Base-by-base conservation (phyloP, 2,797 vertebrate genomes). In the Graptemys geographica region DNA sequence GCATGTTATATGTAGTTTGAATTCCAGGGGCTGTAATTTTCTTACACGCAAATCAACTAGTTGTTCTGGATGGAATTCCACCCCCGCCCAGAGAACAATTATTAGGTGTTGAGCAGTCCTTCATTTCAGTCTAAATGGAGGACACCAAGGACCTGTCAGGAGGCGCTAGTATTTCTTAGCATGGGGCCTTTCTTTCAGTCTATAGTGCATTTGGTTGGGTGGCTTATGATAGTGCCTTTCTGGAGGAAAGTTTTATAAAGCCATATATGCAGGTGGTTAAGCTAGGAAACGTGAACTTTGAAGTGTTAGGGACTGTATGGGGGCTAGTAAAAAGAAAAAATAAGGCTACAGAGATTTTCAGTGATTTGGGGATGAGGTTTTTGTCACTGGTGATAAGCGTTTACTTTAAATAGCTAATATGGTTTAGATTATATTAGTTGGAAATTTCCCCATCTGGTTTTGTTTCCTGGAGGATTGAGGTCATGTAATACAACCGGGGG, bases 371-470 rank as follows among this genome's bases (percentile, higher is more conserved):
- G 44, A 33, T 89, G 31, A 83, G 90, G 18, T 91, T 96, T 85
- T 91, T 89, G 87, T 90, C 57, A 83, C 65, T 88, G 90, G 69
- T 81, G 89, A 62, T 83, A 65, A 9, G 4, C 92, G 5, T 93
- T 94, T 94, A 81, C n/a, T 86, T 91, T n/a, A 79, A 55, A 21
- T 44, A 86, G 47, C 88, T 78, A 91, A 91, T 81, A 83, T 37
- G 74, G 23, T 93, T 94, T 92, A 37, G 52, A 86, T 95, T 93
- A 86, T 33, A 16, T 18, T 74, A 51, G 53, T 80, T 52, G 89
- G 96, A 87, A 89, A 90, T 85, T 83, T 88, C 96, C 84, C 25
- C 90, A 95, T 93, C 69, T 95, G 86, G 87, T 78, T 95, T 97
- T 96, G 69, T 95, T 96, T 87, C 81, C 80, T 91, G 81, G 56